These are phyloP conservation scores for Theristus sp. DNA, from an alignment of 2,888 invertebrate genomes.

Conservation along the genomic window DNA sequence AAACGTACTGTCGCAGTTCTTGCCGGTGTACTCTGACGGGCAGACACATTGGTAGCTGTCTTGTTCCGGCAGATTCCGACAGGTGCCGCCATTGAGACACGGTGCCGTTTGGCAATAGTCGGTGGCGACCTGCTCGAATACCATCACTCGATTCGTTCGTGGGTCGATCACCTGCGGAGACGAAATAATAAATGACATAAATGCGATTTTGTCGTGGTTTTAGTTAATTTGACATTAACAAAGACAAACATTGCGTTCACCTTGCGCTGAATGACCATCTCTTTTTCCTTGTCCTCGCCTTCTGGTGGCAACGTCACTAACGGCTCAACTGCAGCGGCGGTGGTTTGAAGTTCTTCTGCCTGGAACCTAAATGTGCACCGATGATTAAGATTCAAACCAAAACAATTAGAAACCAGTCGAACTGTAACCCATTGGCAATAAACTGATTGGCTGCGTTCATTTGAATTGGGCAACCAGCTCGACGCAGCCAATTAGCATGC, in stretches of 20 bases:
- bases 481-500: no score
- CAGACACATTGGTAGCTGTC: slow-evolving; percentile 2
- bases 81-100: slow-evolving; percentile 3
- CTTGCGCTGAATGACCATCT: neutral
- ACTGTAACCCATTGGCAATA: no score
- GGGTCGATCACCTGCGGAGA: neutral
- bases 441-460: no score
- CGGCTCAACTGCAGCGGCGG: no score
- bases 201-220: no score
- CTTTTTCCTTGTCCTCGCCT: neutral
- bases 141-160: neutral
- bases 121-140: neutral
- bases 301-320: no score
- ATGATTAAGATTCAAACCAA: no score
- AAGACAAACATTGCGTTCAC: neutral
- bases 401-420: no score
- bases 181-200: no score
- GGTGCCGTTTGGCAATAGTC: slow-evolving; percentile 1
- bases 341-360: no score
- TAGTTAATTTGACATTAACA: neutral
- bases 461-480: no score
- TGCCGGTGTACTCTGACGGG: slow-evolving; percentile 3
- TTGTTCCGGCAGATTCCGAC: neutral
- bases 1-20: slow-evolving; percentile 1
- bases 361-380: no score